Evolutionary conservation across 2,888 invertebrate genomes (phyloP).

Genomic region (Cactoblastis cactorum): DNA sequence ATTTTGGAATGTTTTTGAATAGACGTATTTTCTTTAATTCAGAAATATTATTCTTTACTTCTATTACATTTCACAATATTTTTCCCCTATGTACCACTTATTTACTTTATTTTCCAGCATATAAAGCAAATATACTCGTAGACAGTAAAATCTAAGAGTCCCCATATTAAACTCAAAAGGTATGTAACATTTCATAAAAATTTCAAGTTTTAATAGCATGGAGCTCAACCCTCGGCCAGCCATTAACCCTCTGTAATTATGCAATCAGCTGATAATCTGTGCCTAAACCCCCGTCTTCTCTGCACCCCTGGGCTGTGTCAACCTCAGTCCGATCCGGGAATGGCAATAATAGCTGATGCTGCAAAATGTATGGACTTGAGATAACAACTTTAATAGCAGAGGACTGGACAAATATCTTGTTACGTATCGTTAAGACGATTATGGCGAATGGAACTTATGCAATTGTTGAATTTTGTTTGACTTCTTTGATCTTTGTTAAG

Average conservation of each 20-base stretch:
- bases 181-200: too few relatives aligned
- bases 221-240: neutral
- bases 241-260: slow-evolving; percentile 15
- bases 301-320: slow-evolving; percentile 21
- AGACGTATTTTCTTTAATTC: too few relatives aligned
- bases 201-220: neutral
- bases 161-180: too few relatives aligned
- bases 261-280: slow-evolving; percentile 19
- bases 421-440: slow-evolving; percentile 27
- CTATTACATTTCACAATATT: too few relatives aligned
- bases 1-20: too few relatives aligned
- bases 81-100: too few relatives aligned
- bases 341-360: slow-evolving; percentile 38
- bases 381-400: slow-evolving; percentile 39
- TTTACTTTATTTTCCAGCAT: too few relatives aligned
- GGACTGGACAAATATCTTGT: slow-evolving; percentile 23
- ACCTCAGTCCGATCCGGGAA: slow-evolving; percentile 34
- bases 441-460: neutral
- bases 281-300: slow-evolving; percentile 17
- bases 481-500: neutral
- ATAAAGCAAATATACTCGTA: too few relatives aligned
- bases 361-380: slow-evolving; percentile 47
- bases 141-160: too few relatives aligned
- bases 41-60: too few relatives aligned
- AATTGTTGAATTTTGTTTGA: neutral